Conservation (phyloP, 2,888 invertebrate genomes). For the Lithophane socia region DNA sequence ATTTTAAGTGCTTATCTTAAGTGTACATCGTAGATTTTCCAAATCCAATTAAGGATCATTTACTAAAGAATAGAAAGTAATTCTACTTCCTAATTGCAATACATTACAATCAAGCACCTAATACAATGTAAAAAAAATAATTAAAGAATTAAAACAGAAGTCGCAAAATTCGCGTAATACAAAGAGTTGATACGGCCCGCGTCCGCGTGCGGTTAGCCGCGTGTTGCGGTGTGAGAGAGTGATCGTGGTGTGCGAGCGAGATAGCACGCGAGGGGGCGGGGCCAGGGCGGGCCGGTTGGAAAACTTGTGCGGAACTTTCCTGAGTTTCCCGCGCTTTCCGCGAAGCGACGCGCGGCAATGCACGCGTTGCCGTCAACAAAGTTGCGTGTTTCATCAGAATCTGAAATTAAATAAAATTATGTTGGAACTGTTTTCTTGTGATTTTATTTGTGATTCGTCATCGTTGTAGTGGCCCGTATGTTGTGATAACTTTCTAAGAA, state of each 20-base stretch:
- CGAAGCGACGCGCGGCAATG: slow-evolving; percentile 57
- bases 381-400: slow-evolving; percentile 15
- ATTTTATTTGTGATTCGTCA: slow-evolving; percentile 28
- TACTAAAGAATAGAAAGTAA: background rate
- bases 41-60: background rate
- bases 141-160: slow-evolving; percentile 63
- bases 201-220: slow-evolving; percentile 84
- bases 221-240: slow-evolving; percentile 78
- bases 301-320: slow-evolving; percentile 81
- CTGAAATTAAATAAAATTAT: slow-evolving; percentile 29
- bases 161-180: slow-evolving; percentile 52
- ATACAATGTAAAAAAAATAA: slow-evolving; percentile 23
- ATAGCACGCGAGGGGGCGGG: slow-evolving; percentile 74
- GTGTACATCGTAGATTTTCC: too few species aligned
- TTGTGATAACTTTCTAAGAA: slow-evolving; percentile 5
- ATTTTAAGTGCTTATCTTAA: background rate
- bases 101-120: background rate
- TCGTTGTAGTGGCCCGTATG: background rate
- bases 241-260: slow-evolving; percentile 65
- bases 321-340: slow-evolving; percentile 87
- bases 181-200: slow-evolving; percentile 68
- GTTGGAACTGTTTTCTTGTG: background rate
- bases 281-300: slow-evolving; percentile 76
- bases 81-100: background rate
- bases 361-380: slow-evolving; percentile 15